phyloP scores from a whole-genome alignment of 2,113 vertebrate species.

The Melospiza georgiana region DNA sequence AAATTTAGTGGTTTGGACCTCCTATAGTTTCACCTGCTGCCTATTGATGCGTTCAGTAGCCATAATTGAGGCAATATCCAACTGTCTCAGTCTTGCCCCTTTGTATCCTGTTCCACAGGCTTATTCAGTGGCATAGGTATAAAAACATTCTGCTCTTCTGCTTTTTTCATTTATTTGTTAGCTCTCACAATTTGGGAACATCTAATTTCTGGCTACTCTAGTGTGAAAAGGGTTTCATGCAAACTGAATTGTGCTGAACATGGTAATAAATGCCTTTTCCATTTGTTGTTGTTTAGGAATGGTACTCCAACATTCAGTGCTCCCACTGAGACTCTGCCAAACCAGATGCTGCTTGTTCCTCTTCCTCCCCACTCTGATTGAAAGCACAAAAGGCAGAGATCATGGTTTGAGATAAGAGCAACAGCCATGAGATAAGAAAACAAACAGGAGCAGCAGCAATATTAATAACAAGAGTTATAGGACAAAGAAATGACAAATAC shows the following conservation, averaged over 20 bases:
- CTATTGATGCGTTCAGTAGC: rapidly evolving
- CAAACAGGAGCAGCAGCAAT: neutral
- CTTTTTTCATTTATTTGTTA: neutral
- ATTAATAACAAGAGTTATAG: neutral
- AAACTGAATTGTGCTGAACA: neutral
- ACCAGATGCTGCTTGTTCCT: neutral
- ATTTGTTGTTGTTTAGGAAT: neutral
- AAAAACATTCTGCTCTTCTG: neutral
- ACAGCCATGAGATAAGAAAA: neutral
- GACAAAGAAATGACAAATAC: neutral
- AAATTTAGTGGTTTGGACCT: neutral
- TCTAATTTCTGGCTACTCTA: neutral
- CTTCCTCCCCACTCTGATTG: neutral
- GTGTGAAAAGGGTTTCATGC: neutral
- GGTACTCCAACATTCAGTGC: neutral
- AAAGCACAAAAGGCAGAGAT: neutral
- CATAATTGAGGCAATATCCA: neutral
- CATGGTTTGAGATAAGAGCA: neutral
- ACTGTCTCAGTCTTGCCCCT: neutral
- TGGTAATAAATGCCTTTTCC: neutral
- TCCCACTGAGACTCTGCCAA: neutral
- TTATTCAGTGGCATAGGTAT: neutral
- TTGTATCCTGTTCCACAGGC: neutral
- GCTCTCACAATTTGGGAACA: neutral
- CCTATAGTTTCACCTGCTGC: neutral